phyloP scores from a whole-genome alignment of 2,888 invertebrate species.

The Abrostola triplasia region DNA sequence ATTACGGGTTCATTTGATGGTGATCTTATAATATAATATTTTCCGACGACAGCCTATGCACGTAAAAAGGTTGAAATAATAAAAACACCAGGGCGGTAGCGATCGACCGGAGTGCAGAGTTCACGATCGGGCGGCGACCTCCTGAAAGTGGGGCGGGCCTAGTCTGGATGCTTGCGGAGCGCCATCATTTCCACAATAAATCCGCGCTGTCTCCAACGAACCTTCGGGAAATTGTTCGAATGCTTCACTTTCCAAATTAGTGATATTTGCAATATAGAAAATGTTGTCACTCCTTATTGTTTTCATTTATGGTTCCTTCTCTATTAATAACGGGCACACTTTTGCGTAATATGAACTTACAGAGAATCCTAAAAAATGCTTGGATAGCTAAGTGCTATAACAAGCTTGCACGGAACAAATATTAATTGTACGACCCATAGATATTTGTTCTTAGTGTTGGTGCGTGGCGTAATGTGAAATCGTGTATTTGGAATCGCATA shows the following conservation, averaged over 20 bases:
- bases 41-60: constrained; percentile 10
- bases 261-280: constrained; percentile 1
- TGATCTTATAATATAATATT: constrained; percentile 1
- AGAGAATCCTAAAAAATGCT: too few species aligned
- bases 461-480: too few species aligned
- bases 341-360: too few species aligned
- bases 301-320: neutral
- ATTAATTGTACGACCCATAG: too few species aligned
- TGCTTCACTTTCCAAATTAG: constrained; percentile 26
- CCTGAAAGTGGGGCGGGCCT: constrained; percentile 79
- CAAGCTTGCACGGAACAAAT: too few species aligned
- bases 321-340: neutral
- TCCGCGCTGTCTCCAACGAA: constrained; percentile 54
- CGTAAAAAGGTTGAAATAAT: constrained; percentile 42
- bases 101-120: constrained; percentile 76
- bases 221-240: constrained; percentile 44
- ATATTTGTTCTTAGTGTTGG: too few species aligned
- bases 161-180: constrained; percentile 71
- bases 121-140: constrained; percentile 85
- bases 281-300: constrained; percentile 1
- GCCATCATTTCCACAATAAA: constrained; percentile 61
- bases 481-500: too few species aligned
- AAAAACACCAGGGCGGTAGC: constrained; percentile 61
- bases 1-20: neutral
- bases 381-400: too few species aligned